These are phyloP conservation scores for Glossosoma conforme DNA, from an alignment of 1,140 invertebrate species.

Conservation along the genomic window DNA sequence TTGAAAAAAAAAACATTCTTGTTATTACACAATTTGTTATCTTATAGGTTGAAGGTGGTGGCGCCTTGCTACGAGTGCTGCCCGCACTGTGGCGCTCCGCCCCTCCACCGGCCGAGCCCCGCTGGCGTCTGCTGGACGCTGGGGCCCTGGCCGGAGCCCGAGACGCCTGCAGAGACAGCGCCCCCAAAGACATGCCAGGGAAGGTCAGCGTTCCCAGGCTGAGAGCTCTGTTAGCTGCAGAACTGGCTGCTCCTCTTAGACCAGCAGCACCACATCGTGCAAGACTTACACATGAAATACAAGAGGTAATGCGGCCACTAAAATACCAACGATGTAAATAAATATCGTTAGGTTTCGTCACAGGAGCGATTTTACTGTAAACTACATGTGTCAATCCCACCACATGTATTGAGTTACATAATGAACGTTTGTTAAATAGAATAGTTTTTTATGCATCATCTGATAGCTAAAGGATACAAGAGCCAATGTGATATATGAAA, in stretches of 20 bases:
- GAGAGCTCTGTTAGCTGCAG: slow-evolving; percentile 40
- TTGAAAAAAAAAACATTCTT: no score
- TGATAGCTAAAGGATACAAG: no score
- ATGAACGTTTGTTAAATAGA: no score
- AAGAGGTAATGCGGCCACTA: no score
- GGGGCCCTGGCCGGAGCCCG: slow-evolving; percentile 40
- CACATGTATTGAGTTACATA: no score
- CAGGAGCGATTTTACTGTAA: no score
- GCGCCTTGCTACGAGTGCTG: slow-evolving; percentile 39
- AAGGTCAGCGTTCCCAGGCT: slow-evolving; percentile 40
- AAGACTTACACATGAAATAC: slow-evolving; percentile 20
- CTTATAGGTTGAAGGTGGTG: slow-evolving; percentile 36
- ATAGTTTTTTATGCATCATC: no score
- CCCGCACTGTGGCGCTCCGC: slow-evolving; percentile 39
- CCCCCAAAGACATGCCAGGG: background rate
- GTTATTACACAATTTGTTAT: no score
- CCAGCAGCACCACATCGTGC: slow-evolving; percentile 40
- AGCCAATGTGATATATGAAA: no score
- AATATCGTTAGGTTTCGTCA: no score
- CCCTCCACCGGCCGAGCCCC: slow-evolving; percentile 36
- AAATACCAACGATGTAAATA: no score
- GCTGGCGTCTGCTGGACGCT: slow-evolving; percentile 45
- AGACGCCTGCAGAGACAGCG: slow-evolving; percentile 34
- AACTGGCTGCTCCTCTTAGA: slow-evolving; percentile 40
- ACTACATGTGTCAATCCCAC: no score